Percentiles rank a stretch among this genome's conserved stretches.
These are phyloP conservation scores for Papilio glaucus DNA, from an alignment of 1,140 invertebrate genomes.

Conservation along the genomic window DNA sequence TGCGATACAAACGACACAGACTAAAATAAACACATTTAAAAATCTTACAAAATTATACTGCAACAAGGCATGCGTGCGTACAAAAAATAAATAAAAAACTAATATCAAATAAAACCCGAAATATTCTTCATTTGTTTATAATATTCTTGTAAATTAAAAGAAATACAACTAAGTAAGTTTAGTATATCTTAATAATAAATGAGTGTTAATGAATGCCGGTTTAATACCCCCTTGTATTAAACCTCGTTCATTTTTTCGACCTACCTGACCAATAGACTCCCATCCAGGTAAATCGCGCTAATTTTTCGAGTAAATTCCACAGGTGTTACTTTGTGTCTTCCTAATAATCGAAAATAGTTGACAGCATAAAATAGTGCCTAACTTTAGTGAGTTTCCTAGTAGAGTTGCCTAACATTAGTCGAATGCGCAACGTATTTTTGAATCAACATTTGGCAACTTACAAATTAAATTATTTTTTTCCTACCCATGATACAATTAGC, in stretches of 20 bases:
- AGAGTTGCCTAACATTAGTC: too few relatives aligned
- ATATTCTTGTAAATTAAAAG: not conserved
- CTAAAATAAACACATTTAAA: conserved; percentile 1
- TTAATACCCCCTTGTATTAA: not conserved
- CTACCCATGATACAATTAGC: too few relatives aligned
- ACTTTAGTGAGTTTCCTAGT: too few relatives aligned
- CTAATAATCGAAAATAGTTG: not conserved
- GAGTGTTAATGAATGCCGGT: not conserved
- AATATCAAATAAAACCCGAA: conserved; percentile 38
- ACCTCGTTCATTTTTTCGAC: not conserved
- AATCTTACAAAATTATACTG: conserved; percentile 35
- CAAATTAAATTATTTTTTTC: too few relatives aligned
- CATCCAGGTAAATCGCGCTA: too few relatives aligned
- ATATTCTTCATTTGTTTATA: not conserved
- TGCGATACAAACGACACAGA: conserved; percentile 17
- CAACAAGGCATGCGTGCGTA: conserved; percentile 29
- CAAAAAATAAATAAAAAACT: conserved; percentile 10
- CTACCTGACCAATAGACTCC: too few relatives aligned
- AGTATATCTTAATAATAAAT: not conserved
- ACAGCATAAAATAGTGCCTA: too few relatives aligned
- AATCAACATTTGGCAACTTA: too few relatives aligned
- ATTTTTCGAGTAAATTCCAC: too few relatives aligned
- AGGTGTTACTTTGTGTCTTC: too few relatives aligned
- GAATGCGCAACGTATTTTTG: too few relatives aligned
- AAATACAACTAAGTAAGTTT: too few relatives aligned